Conservation (phyloP, 2,888 invertebrate genomes). For the Dinocampus coccinellae region DNA sequence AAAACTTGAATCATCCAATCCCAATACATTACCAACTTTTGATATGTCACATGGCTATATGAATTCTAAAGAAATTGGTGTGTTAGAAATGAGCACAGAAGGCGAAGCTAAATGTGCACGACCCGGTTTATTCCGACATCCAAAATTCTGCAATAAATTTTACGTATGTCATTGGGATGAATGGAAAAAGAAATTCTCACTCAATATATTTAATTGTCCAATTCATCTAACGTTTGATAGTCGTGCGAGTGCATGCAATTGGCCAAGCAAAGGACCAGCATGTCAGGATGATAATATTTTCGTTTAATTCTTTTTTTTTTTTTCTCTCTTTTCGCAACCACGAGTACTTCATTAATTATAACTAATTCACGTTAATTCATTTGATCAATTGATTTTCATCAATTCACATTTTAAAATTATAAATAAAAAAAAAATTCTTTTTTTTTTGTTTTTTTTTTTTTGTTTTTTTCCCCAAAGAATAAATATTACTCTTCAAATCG, state of each 20-base stretch:
- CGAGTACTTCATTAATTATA: neutral
- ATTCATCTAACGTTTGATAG: slow-evolving; percentile 83
- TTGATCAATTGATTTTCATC: neutral
- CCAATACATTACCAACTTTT: slow-evolving; percentile 47
- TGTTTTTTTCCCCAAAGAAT: no score
- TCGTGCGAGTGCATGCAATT: slow-evolving; percentile 83
- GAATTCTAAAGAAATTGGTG: slow-evolving; percentile 74
- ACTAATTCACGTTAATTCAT: neutral
- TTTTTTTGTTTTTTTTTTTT: no score
- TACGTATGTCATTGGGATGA: slow-evolving; percentile 87
- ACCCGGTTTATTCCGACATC: slow-evolving; percentile 75
- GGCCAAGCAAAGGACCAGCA: slow-evolving; percentile 85
- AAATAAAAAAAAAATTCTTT: slow-evolving; percentile 50
- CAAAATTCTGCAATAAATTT: slow-evolving; percentile 85
- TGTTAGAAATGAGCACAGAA: slow-evolving; percentile 70
- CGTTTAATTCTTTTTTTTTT: slow-evolving; percentile 63
- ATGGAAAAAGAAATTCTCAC: slow-evolving; percentile 80
- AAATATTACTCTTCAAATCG: no score
- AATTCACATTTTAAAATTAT: neutral
- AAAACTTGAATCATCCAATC: slow-evolving; percentile 39
- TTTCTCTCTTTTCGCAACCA: slow-evolving; percentile 55
- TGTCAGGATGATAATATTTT: slow-evolving; percentile 80
- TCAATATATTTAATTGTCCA: slow-evolving; percentile 84
- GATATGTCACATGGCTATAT: slow-evolving; percentile 74
- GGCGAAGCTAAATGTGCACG: slow-evolving; percentile 70